A percentile compares a stretch with the other conserved stretches of the same genome.
Conservation (phyloP, 2,113 vertebrate species). For the Bettongia penicillata region DNA sequence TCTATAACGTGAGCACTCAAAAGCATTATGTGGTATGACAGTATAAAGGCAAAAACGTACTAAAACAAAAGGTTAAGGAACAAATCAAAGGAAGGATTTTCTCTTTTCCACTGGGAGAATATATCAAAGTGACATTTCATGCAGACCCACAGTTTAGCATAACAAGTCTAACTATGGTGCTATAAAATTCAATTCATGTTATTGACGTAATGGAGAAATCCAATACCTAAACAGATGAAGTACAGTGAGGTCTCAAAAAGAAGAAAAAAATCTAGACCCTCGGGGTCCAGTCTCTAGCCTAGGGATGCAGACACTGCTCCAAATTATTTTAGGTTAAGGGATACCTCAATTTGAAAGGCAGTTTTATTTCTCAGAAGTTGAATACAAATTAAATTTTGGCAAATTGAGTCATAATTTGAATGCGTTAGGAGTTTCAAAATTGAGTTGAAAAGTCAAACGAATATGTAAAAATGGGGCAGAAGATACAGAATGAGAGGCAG, state of each 20-base stretch:
- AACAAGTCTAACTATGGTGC: neutral
- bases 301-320: neutral
- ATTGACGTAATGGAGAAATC: neutral
- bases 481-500: neutral
- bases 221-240: neutral
- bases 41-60: neutral
- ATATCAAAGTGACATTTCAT: neutral
- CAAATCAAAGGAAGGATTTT: constrained; percentile 17
- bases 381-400: neutral
- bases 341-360: neutral
- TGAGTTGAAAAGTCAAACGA: neutral
- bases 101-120: constrained; percentile 27
- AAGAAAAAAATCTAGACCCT: neutral
- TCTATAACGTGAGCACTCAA: neutral
- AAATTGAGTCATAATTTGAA: neutral
- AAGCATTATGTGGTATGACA: neutral
- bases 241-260: neutral
- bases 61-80: neutral
- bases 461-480: neutral
- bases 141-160: neutral
- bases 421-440: neutral
- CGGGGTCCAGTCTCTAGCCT: neutral
- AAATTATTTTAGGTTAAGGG: neutral
- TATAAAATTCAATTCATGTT: neutral
- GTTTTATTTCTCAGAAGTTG: neutral